Evolutionary conservation across 2,888 invertebrate species (phyloP), one percentile per base, ranked within the genome.

Genomic region (Electrophaes corylata): DNA sequence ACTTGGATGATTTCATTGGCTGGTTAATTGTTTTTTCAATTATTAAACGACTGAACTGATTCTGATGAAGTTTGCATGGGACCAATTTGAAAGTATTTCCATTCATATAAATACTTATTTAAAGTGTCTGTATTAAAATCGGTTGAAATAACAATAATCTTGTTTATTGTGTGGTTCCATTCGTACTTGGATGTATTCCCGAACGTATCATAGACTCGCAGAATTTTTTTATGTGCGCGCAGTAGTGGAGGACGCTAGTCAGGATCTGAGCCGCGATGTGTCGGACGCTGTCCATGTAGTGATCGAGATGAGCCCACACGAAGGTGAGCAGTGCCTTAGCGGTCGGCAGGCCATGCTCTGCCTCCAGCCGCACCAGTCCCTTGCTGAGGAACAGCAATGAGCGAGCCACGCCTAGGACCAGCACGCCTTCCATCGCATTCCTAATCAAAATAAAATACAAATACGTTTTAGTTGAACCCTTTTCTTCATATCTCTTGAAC

Each of bases 251-350:
- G 1, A 86, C 66, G 20, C 71, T 66, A 0, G 62, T 70, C 33
- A 91, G 78, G 19, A 93, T 79, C 61, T 93, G 92, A 18, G 91
- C 92, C 0, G 93, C 83, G 48, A 94, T 81, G 70, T 94, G 93
- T 0, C 94, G 79, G 19, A 95, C 94, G 64, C 93, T 93, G 73
- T 95, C 95, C 76, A 94, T 91, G 70, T 92, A 91, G 80, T 94
- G 94, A 46, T 95, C 94, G 43, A 95, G 79, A 68, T 94, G 93
- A 0, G 86, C 78, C 91, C 94, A 93, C 18, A 93, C 84, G 76
- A 93, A 94, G n/a, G 18, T 43, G 47, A 83, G 69, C 57, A 86
- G 64, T 0, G 37, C 39, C 0, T 73, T 72, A 44, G 77, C 70
- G 2, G 83, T 54, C 3, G 40, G 41, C 4, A 66, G 26, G 0